Base-by-base conservation (phyloP, 2,888 invertebrate species). In the Bellardia bayeri region DNA sequence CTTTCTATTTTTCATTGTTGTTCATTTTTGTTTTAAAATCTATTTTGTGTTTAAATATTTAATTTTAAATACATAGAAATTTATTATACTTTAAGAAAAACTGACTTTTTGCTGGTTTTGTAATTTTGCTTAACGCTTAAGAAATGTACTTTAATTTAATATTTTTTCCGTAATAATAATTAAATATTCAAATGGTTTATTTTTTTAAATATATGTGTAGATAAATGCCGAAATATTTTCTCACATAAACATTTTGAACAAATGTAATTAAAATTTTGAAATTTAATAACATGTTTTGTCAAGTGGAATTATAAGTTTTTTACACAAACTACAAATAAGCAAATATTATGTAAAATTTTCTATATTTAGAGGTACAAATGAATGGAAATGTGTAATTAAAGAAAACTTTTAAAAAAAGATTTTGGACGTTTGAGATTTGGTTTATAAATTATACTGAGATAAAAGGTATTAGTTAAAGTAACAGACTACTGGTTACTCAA, bases 261-360 rank as follows among this genome's bases (percentile, higher is more conserved):
- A 74, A 74, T 30, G 68, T 75, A 81, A 64, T 82, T 81, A 51
- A 82, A 82, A 72, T 66, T 72, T 72, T 42, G 54, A 33, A 78
- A 76, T 68, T 74, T 74, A 82, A 86, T 82, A 68, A 82, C n/a
- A 74, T 23, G 54, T 45, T 74, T 54, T 79, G 51, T 78, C 76
- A 71, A 64, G 11, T 51, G 81, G 58, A 61, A 86, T 72, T 81
- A 45, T 8, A 6, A 11, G 8, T 45, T 45, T 37, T 37, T 37
- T 5, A 4, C 3, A 37, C 4, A 74, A 9, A 33, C 0, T 61
- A 8, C 30, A 61, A 61, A 23, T 33, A 61, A 33, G 3, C 5
- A 13, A 61, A 23, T 1, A 23, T 23, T 23, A 23, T 23, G 23
- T 23, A 23, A 23, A 3, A 30, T 61, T 30, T 1, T 61, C 7